Evolutionary conservation across 2,797 vertebrate species (phyloP), one percentile per base, ranked within the genome.

Genomic region (Phoxinus dragarum): DNA sequence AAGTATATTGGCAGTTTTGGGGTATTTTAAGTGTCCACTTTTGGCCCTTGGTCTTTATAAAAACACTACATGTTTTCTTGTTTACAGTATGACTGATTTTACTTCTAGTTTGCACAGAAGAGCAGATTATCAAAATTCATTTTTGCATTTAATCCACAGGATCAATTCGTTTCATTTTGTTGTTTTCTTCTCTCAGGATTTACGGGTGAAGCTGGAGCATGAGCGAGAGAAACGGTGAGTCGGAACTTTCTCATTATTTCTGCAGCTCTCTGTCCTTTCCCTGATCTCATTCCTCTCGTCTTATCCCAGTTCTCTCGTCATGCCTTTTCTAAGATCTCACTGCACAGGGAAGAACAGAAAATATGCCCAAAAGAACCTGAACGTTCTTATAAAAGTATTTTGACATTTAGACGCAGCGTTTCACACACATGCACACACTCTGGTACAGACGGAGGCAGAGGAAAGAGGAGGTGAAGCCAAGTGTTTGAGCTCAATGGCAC

Each of bases 171-270:
- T 90, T 84, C 38, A 86, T 92, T 90, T 91, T 94, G 90, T 88
- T 93, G 93, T 91, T 56, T 90, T 92, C 91, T 91, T 89, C 92
- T 91, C 86, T 95, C 96, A 97, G 95, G 96, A 97, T 93, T 93
- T 97, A 93, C 95, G 97, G 94, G 97, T 98, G 94, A 98, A 98
- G 94, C 95, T 98, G 95, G 97, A 98, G 93, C 96, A 98, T 94
- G 96, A 98, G 93, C 96, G 96, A 93, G 97, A 98, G 90, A 98
- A 98, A 94, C 96, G 97, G 97, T 97, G 93, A 10, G 96, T 96
- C 90, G 86, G 90, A 94, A 88, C 83, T 75, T 90, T 88, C 47
- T 79, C 88, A 82, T 91, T 93, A 88, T 94, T 93, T 92, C 89
- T 90, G 88, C 89, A 9, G 89, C 89, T 81, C 84, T 89, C 88